Percentiles rank a stretch among this genome's conserved stretches.
These are phyloP conservation scores for Microcebus tavaratra DNA, from an alignment of 2,113 vertebrate genomes.

Conservation along the genomic window DNA sequence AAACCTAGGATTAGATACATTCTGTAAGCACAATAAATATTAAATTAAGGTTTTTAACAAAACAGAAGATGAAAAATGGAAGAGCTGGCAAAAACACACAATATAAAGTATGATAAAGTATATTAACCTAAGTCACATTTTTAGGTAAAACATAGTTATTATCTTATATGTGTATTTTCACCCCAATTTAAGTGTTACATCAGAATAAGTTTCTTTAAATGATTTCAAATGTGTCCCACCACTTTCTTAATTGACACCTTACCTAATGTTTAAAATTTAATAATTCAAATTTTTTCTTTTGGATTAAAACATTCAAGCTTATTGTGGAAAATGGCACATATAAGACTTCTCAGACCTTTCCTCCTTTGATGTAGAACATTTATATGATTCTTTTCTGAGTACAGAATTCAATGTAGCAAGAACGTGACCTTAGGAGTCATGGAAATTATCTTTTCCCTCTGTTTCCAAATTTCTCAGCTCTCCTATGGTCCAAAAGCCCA, in stretches of 20 bases:
- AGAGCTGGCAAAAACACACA: constrained; percentile 32
- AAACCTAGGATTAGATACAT: constrained; percentile 28
- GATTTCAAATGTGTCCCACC: background rate
- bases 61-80: constrained; percentile 65
- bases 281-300: constrained; percentile 21
- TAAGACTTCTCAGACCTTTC: background rate
- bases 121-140: background rate
- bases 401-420: background rate
- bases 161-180: constrained; percentile 32
- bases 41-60: constrained; percentile 35
- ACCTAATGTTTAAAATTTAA: background rate
- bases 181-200: constrained; percentile 5
- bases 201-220: constrained; percentile 1
- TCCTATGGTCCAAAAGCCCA: background rate
- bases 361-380: background rate
- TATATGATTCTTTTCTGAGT: background rate
- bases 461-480: background rate
- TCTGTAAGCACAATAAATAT: constrained; percentile 61
- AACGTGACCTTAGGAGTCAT: background rate
- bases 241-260: background rate
- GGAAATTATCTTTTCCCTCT: background rate
- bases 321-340: background rate
- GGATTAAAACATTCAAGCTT: background rate
- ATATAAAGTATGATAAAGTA: constrained; percentile 2
- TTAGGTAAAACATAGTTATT: constrained; percentile 32